Percentiles rank a stretch among this genome's conserved stretches.
phyloP scores from a whole-genome alignment of 2,888 invertebrate species.

The Chrysina gloriosa region DNA sequence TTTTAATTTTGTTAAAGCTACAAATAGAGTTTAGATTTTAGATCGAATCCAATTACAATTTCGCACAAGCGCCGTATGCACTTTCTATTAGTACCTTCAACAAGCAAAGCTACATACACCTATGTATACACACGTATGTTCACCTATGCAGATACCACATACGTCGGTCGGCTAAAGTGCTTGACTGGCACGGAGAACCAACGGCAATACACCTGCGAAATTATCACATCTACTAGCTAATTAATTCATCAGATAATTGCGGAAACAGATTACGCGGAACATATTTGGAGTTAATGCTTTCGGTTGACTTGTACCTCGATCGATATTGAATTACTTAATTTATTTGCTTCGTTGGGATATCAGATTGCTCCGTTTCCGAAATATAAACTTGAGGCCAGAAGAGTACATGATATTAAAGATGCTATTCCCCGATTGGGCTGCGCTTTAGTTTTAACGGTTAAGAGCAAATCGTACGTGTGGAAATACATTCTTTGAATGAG shows the following conservation, averaged over 20 bases:
- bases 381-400: too few species aligned
- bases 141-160: not conserved
- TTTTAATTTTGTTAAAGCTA: too few species aligned
- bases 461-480: too few species aligned
- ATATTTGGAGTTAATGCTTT: not conserved
- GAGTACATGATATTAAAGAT: too few species aligned
- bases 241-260: conserved; percentile 21
- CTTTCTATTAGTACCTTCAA: not conserved
- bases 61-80: too few species aligned
- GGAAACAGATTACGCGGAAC: conserved; percentile 9
- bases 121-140: not conserved
- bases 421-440: too few species aligned
- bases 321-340: not conserved
- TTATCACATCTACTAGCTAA: conserved; percentile 2
- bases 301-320: not conserved
- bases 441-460: too few species aligned
- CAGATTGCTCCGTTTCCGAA: too few species aligned
- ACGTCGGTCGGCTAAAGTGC: not conserved
- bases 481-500: too few species aligned
- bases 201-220: not conserved
- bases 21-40: too few species aligned
- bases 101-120: not conserved
- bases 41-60: too few species aligned
- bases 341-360: too few species aligned
- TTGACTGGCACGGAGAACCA: not conserved